Percentiles rank a stretch among this genome's conserved stretches.
Evolutionary conservation across 2,888 invertebrate species (phyloP).

Genomic region (Zele albiditarsus): DNA sequence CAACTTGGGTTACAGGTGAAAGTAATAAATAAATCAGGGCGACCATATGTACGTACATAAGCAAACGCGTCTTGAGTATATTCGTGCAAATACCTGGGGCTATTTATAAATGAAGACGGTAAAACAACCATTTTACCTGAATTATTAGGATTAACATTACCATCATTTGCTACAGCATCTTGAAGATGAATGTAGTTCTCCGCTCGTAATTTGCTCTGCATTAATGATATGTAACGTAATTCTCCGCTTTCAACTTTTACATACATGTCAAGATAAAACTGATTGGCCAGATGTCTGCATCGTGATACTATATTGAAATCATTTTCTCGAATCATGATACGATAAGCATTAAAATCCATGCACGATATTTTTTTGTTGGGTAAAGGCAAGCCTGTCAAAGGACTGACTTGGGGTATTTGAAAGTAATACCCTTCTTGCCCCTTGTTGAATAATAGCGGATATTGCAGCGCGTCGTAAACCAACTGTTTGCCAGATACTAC

Average conservation of each 20-base stretch:
- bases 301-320: not conserved
- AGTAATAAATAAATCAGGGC: conserved; percentile 1
- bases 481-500: too few relatives aligned
- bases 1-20: not conserved
- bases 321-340: not conserved
- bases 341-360: not conserved
- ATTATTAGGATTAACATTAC: not conserved
- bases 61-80: conserved; percentile 13
- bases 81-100: not conserved
- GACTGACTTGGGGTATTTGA: too few relatives aligned
- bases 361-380: not conserved
- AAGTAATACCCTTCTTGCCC: too few relatives aligned
- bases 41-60: not conserved
- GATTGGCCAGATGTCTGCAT: not conserved
- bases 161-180: not conserved
- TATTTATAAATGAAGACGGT: not conserved
- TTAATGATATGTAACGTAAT: conserved; percentile 4
- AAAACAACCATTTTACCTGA: not conserved
- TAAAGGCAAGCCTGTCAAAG: too few relatives aligned
- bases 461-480: too few relatives aligned
- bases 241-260: conserved; percentile 16
- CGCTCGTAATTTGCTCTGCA: conserved; percentile 4
- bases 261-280: conserved; percentile 17
- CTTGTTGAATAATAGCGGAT: too few relatives aligned
- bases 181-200: conserved; percentile 19